These are phyloP conservation scores for Pteruthius melanotis DNA, from an alignment of 2,113 vertebrate species.

Conservation along the genomic window DNA sequence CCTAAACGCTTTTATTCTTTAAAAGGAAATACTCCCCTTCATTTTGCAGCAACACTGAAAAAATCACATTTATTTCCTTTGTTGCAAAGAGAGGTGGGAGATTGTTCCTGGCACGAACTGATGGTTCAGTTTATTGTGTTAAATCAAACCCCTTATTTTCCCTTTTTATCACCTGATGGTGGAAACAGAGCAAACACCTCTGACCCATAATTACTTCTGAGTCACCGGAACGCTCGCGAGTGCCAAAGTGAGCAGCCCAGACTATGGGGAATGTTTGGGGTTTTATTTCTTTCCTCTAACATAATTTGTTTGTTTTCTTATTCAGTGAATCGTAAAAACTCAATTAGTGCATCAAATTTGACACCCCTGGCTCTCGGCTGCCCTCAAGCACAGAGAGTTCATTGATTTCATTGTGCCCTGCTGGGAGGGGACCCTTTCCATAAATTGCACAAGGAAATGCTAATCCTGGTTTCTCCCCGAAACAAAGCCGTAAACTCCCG, in stretches of 20 bases:
- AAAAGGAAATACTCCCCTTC: neutral
- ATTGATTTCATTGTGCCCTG: neutral
- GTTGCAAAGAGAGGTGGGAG: too few species aligned
- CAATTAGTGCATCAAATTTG: neutral
- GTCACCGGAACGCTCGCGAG: neutral
- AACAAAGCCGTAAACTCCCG: accelerated
- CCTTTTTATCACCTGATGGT: neutral
- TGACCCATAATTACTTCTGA: neutral
- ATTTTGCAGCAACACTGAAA: neutral
- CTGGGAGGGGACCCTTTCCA: neutral
- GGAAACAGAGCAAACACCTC: neutral
- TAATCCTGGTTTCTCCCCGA: neutral
- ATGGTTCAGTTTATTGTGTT: accelerated
- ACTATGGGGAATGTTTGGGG: neutral
- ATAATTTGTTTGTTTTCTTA: neutral
- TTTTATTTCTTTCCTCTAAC: neutral
- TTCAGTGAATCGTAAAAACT: neutral
- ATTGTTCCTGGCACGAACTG: neutral
- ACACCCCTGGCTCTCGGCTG: neutral
- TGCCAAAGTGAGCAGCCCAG: neutral
- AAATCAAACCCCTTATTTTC: neutral
- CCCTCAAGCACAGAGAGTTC: accelerated
- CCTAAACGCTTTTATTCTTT: too few species aligned
- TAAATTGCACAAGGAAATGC: neutral
- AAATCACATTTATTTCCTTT: neutral